These are phyloP conservation scores for Antechinus flavipes DNA, from an alignment of 2,113 vertebrate species.

Conservation along the genomic window DNA sequence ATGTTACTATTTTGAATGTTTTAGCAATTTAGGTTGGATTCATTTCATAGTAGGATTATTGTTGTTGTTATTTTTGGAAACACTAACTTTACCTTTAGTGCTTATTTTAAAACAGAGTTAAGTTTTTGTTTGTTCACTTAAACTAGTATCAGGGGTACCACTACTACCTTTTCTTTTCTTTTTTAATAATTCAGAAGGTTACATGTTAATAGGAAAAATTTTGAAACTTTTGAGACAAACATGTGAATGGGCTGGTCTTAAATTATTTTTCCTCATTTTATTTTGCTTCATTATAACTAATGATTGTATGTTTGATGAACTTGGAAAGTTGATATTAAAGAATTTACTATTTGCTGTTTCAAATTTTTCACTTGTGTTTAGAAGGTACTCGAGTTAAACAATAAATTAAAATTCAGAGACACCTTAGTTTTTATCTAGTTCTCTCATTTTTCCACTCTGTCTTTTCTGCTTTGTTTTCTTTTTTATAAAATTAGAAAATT, in stretches of 20 bases:
- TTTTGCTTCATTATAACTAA: background rate
- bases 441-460: background rate
- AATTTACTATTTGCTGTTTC: background rate
- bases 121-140: background rate
- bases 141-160: background rate
- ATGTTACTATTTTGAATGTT: fast-evolving
- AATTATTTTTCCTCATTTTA: background rate
- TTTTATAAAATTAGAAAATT: background rate
- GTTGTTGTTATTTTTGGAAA: background rate
- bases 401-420: background rate
- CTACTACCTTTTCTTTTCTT: background rate
- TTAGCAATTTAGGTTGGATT: background rate
- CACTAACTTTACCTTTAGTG: background rate
- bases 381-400: background rate
- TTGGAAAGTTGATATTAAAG: background rate
- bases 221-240: background rate
- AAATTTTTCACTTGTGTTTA: background rate
- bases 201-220: background rate
- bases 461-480: background rate
- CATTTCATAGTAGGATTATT: background rate
- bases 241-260: background rate
- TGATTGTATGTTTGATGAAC: background rate
- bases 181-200: background rate
- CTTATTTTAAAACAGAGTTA: background rate
- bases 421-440: background rate